Evolutionary conservation across 2,113 vertebrate species (phyloP), one percentile per base, ranked within the genome.

Genomic region (Sclerurus mexicanus): DNA sequence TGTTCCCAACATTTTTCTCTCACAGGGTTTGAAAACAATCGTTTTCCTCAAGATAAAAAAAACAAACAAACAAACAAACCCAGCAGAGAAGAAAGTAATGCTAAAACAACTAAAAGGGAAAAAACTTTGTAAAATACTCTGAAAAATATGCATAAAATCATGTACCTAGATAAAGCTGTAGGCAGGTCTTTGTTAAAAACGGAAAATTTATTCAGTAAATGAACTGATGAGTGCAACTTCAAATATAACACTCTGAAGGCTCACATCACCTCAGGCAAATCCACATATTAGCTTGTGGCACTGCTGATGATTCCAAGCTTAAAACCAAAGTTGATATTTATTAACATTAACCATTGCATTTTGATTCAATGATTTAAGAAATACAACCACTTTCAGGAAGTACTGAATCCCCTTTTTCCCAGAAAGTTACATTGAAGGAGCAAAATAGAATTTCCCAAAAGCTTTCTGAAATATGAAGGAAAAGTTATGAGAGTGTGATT

Each of bases 261-360:
- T 88, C 76, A 71, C 33, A 86, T 6, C 42, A 74, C 90, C 90
- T 84, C 50, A 74, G 76, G 85, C 63, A 93, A 95, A 95, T 74
- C 63, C 24, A 96, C 28, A 67, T 64, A 93, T 62, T 52, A 91
- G 53, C 25, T 42, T 39, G 20, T 83, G 58, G 83, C 63, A 86
- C 47, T 74, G 21, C 33, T 77, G 78, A 93, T 52, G 39, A 74
- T 39, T 88, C 71, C 30, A 83, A 90, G 30, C 39, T 80, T 78
- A 88, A 86, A 90, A 96, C 37, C 39, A 74, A 76, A 73, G 71
- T 39, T 90, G 92, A 55, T 56, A 90, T 63, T 83, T 86, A 69
- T 67, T 93, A 96, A 76, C 21, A 10, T 46, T 68, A 91, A 82
- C 30, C 27, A 87, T 0, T 42, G 31, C 33, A 86, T 56, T 88